These are phyloP conservation scores for Rhysida immarginata DNA, from an alignment of 1,140 invertebrate genomes.

Conservation along the genomic window DNA sequence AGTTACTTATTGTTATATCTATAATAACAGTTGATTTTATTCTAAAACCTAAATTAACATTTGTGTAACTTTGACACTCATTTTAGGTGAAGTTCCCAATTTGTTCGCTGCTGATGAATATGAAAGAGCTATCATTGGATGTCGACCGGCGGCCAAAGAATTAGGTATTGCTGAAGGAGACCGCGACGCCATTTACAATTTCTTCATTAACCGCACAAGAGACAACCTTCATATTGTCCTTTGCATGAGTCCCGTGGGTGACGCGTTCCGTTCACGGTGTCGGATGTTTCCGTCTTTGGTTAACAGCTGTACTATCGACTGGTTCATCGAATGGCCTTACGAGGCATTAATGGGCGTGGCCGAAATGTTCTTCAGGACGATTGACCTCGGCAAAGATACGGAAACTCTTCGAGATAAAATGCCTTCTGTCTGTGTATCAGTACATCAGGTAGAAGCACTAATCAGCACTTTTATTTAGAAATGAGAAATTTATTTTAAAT, in stretches of 20 bases:
- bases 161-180: constrained; percentile 46
- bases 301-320: constrained; percentile 35
- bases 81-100: constrained; percentile 51
- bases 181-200: constrained; percentile 62
- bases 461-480: too few relatives aligned
- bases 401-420: neutral
- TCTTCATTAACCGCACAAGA: constrained; percentile 61
- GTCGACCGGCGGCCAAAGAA: constrained; percentile 49
- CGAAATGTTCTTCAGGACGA: constrained; percentile 32
- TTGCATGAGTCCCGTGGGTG: constrained; percentile 77
- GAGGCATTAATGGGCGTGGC: constrained; percentile 58
- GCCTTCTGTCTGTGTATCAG: neutral
- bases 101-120: constrained; percentile 69
- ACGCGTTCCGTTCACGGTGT: constrained; percentile 51
- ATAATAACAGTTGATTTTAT: too few relatives aligned
- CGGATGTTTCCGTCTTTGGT: constrained; percentile 35
- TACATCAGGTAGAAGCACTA: neutral
- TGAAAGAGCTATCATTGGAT: constrained; percentile 59
- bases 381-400: constrained; percentile 11
- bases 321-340: constrained; percentile 33
- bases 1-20: too few relatives aligned
- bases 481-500: too few relatives aligned
- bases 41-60: constrained; percentile 4
- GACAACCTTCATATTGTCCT: constrained; percentile 68
- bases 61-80: constrained; percentile 7